Evolutionary conservation across 2,888 invertebrate species (phyloP).

Genomic region (Pseudolycoriella hygida): DNA sequence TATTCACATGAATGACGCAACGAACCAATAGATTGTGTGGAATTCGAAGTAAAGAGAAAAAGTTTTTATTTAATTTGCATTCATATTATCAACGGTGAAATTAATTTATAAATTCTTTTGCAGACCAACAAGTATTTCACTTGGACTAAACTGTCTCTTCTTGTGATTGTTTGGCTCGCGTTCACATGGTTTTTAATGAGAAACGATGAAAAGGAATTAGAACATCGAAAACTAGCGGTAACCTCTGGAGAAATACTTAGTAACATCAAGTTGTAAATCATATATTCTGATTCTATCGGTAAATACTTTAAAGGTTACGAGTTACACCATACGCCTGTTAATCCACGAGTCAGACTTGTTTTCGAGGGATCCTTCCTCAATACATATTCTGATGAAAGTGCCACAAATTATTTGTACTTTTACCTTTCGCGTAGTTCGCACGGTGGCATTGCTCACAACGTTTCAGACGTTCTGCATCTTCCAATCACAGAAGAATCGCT

Average conservation of each 20-base stretch:
- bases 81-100: too few relatives aligned
- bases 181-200: slow-evolving; percentile 8
- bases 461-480: too few relatives aligned
- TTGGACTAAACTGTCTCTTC: slow-evolving; percentile 32
- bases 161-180: slow-evolving; percentile 4
- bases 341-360: slow-evolving; percentile 27
- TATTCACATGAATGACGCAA: too few relatives aligned
- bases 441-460: slow-evolving; percentile 63
- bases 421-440: slow-evolving; percentile 73
- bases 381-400: too few relatives aligned
- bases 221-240: slow-evolving; percentile 3
- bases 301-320: slow-evolving; percentile 13
- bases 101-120: too few relatives aligned
- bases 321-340: slow-evolving; percentile 15
- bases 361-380: slow-evolving; percentile 18
- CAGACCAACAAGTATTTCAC: slow-evolving; percentile 24
- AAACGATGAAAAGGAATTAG: slow-evolving; percentile 16
- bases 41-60: too few relatives aligned
- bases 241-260: slow-evolving; percentile 25
- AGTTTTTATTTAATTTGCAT: too few relatives aligned
- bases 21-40: too few relatives aligned
- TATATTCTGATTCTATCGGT: not conserved
- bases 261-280: not conserved
- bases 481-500: too few relatives aligned
- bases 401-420: slow-evolving; percentile 43